Conservation (phyloP, 2,113 vertebrate genomes). For the Tragulus kanchil region DNA sequence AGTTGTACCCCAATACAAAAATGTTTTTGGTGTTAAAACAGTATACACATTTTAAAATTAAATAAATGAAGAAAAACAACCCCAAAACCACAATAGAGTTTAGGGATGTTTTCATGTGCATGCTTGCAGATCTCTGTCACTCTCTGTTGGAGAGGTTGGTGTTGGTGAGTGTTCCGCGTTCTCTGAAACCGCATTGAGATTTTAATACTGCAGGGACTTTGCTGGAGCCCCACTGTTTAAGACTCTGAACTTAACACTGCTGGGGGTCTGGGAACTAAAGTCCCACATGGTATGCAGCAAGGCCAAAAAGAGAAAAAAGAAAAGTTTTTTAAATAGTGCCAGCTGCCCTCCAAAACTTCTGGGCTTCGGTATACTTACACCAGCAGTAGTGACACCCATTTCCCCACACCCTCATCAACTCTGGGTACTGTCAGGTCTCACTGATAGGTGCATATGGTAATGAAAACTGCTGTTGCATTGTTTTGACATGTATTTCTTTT, state of each 20-base stretch:
- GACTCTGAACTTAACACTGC: background rate
- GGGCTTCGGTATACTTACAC: background rate
- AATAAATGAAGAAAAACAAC: too few species aligned
- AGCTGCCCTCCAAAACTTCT: background rate
- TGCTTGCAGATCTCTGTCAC: fast-evolving
- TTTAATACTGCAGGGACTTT: background rate
- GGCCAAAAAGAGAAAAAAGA: too few species aligned
- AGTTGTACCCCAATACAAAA: too few species aligned
- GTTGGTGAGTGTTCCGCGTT: background rate
- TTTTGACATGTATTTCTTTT: background rate
- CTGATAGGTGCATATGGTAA: background rate
- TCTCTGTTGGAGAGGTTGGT: background rate
- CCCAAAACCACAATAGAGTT: too few species aligned
- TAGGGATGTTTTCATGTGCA: background rate
- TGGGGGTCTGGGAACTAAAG: background rate
- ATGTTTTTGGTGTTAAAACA: too few species aligned
- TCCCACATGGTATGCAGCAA: too few species aligned
- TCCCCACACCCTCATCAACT: background rate
- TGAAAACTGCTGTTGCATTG: background rate
- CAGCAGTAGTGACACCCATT: fast-evolving
- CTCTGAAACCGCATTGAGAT: background rate
- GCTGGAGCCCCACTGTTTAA: background rate
- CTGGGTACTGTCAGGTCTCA: background rate
- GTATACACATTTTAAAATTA: too few species aligned
- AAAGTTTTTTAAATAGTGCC: background rate